A percentile compares a stretch with the other conserved stretches of the same genome.
Evolutionary conservation across 2,888 invertebrate species (phyloP).

Genomic region (Ypsolopha scabrella): DNA sequence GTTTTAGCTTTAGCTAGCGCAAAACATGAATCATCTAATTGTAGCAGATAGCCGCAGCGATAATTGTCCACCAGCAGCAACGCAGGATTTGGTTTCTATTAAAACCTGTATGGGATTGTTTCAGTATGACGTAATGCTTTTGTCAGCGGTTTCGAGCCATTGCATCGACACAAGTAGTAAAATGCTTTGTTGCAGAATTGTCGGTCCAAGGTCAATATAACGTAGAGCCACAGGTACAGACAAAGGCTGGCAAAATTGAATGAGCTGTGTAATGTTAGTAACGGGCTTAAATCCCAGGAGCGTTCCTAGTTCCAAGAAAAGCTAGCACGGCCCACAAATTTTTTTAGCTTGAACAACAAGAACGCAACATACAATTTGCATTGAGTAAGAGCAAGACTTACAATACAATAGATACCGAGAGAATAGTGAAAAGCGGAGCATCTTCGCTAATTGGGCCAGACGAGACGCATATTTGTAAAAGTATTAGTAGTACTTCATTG

Average conservation of each 20-base stretch:
- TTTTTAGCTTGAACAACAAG: neutral
- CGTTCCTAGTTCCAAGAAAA: neutral
- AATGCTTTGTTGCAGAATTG: neutral
- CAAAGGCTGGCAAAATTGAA: neutral
- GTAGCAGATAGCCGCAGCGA: no score
- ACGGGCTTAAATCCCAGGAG: neutral
- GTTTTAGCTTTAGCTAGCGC: no score
- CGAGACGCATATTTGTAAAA: no score
- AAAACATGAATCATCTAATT: no score
- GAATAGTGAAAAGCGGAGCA: no score
- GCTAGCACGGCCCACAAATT: neutral
- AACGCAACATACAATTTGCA: neutral
- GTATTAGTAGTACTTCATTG: no score
- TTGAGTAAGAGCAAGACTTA: no score
- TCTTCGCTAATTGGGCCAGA: no score
- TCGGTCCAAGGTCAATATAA: slow-evolving; percentile 1
- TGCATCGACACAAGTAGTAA: neutral
- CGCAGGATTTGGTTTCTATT: no score
- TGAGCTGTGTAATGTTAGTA: neutral
- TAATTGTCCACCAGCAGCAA: no score
- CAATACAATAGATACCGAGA: no score
- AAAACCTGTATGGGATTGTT: no score
- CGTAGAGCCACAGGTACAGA: neutral
- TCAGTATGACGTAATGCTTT: neutral
- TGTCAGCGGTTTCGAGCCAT: neutral